Evolutionary conservation across 2,113 vertebrate species (phyloP), one percentile per base, ranked within the genome.

Genomic region (Gymnocephalus cernua): DNA sequence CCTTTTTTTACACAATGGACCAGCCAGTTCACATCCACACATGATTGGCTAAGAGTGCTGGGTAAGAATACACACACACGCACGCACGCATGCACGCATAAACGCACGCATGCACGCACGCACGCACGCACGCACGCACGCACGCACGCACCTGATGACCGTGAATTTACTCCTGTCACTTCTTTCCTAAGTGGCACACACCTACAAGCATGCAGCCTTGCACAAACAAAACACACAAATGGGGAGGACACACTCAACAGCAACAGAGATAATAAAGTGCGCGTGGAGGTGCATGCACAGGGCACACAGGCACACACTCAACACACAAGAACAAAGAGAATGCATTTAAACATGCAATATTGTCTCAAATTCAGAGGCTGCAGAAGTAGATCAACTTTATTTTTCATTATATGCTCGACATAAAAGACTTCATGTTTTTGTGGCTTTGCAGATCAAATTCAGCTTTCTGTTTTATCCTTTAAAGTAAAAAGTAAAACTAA

Each of bases 381-480:
- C 83, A 79, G 74, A 88, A 84, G 59, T 41, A 61, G 88, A 86
- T 73, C 76, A 79, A 68, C 80, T 85, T 80, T 45, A 69, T 90
- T 74, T 83, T 84, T 87, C 71, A 71, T 71, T 80, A 74, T 62
- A 27, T 58, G 13, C 56, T 76, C 25, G 10, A 88, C 85, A 92
- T 91, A 82, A 92, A 94, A 92, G 78, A 68, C 62, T 47, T 27
- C 3, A 13, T 44, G 35, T 86, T 83, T 48, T 72, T 9, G 70
- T 32, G 68, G 75, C 74, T 84, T 82, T 80, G 86, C 80, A 77
- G 85, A 89, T 80, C 79, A 83, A 84, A 87, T 89, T 88, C 77
- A 84, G 85, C 79, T 92, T 88, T 93, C 88, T 90, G 91, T 92
- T 92, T 86, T 90, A 92, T 92, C 88, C 85, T 80, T 82, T 92